Evolutionary conservation across 2,888 invertebrate species (phyloP), one percentile per base, ranked within the genome.

Genomic region (Syrphus vitripennis): DNA sequence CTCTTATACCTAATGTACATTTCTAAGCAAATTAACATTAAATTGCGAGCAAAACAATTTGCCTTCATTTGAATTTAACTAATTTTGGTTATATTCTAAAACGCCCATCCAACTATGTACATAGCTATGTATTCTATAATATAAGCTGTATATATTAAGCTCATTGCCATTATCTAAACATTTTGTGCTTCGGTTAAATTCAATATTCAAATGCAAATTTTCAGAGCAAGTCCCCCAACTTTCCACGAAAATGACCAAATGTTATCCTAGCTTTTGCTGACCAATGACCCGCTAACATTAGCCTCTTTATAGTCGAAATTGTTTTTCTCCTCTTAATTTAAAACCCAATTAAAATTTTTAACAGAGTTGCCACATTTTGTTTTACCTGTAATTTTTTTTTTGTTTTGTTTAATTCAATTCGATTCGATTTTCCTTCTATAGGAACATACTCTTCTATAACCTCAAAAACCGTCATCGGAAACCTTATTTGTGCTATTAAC

Each of bases 401-500:
- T n/a, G n/a, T n/a, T n/a, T n/a, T n/a, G n/a, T n/a, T n/a, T n/a
- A n/a, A n/a, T n/a, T n/a, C n/a, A n/a, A n/a, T n/a, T n/a, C n/a
- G n/a, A n/a, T 45, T 57, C 2, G 5, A 19, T 37, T 53, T 31
- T 10, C 24, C 37, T 69, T n/a, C 14, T n/a, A 31, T 19, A n/a
- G n/a, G n/a, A n/a, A n/a, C 9, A 2, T 37, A 14, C 29, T 26
- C 3, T 7, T 3, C 40, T 24, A 14, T 7, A 40, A 45, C 50
- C 61, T 21, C 19, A 42, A 45, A 16, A 1, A 59, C 4, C 57
- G 34, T 59, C 37, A 45, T 26, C 26, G 14, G n/a, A 19, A 45
- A 59, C 55, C 29, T 65, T 71, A 65, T 82, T 82, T 57, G 31
- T 71, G 31, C 48, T 48, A 65, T 65, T 71, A 71, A 71, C 57